Evolutionary conservation across 2,113 vertebrate species (phyloP).

Genomic region (Bos indicus): DNA sequence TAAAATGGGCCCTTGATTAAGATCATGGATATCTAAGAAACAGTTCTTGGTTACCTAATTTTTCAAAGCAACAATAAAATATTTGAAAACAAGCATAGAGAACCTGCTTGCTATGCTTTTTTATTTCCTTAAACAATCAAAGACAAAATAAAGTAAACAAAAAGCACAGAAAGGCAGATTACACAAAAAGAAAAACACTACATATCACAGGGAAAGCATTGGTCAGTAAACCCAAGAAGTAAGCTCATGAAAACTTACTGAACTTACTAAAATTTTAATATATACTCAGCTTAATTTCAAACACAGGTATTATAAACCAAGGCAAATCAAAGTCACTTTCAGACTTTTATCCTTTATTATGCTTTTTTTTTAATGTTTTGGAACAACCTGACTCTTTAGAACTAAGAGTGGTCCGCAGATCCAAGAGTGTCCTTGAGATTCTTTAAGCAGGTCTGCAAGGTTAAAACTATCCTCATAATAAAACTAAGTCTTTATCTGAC

Average conservation of each 20-base stretch:
- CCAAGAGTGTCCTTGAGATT: neutral
- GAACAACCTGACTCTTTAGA: neutral
- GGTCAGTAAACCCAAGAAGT: neutral
- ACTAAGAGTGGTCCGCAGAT: neutral
- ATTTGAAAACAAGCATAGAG: neutral
- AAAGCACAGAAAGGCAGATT: neutral
- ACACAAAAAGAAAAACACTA: neutral
- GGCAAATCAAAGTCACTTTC: neutral
- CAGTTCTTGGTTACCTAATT: neutral
- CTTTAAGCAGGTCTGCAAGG: neutral
- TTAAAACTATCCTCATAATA: constrained; percentile 9
- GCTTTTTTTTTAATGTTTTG: neutral
- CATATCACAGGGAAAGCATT: neutral
- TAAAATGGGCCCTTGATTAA: neutral
- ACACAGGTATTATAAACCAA: neutral
- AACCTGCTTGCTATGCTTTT: neutral
- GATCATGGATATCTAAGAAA: neutral
- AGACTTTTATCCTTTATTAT: neutral
- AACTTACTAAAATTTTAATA: neutral
- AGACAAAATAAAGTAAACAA: constrained; percentile 15
- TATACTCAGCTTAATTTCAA: neutral
- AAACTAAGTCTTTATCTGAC: neutral
- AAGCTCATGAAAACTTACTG: neutral
- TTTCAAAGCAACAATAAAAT: constrained; percentile 11
- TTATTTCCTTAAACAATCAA: neutral